Percentiles rank a stretch among this genome's conserved stretches.
phyloP scores from a whole-genome alignment of 2,113 vertebrate genomes.

The Boulengeromyrus knoepffleri region DNA sequence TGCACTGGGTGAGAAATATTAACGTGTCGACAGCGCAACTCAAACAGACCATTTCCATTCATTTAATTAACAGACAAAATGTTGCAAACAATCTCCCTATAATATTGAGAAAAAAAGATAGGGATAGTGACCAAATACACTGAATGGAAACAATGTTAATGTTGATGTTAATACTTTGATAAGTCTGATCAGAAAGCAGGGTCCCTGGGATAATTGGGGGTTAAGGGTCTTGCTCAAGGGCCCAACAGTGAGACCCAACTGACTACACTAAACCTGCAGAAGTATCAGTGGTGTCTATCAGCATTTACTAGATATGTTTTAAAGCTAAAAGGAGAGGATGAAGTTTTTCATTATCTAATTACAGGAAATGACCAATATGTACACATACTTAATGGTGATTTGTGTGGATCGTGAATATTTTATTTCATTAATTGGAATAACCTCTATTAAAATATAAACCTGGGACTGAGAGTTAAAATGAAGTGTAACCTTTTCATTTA shows the following conservation, averaged over 20 bases:
- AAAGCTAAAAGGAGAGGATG: not conserved
- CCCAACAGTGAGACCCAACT: not conserved
- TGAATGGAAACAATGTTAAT: not conserved
- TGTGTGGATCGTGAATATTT: not conserved
- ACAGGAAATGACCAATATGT: not conserved
- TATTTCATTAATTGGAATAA: not conserved
- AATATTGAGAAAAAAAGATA: not conserved
- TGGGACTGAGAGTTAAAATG: not conserved
- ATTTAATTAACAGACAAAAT: not conserved
- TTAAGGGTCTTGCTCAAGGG: not conserved
- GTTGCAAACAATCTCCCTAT: not conserved
- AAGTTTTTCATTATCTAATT: not conserved
- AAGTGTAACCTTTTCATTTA: not conserved
- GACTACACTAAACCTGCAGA: not conserved
- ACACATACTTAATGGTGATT: not conserved
- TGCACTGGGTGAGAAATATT: not conserved
- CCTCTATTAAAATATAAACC: not conserved
- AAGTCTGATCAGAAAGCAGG: not conserved
- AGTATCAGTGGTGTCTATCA: not conserved
- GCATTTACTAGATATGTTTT: not conserved
- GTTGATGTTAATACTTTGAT: not conserved
- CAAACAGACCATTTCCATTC: not conserved
- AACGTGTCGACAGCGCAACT: not conserved
- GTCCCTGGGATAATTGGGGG: not conserved
- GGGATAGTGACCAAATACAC: not conserved